phyloP scores from a whole-genome alignment of 2,888 invertebrate species.

The Meghimatium bilineatum region DNA sequence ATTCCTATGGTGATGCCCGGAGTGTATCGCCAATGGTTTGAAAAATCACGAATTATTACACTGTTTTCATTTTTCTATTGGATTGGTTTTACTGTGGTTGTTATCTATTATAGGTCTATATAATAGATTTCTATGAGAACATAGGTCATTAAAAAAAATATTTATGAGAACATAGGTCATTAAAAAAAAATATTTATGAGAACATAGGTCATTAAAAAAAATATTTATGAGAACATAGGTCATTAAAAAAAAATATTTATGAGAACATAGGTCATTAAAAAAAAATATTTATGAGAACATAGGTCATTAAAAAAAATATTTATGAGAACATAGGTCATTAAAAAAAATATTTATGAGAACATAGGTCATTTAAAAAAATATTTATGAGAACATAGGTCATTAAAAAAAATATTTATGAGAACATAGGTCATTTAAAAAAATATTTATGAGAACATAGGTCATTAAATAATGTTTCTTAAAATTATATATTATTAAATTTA shows the following conservation, averaged over 20 bases:
- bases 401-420: background rate
- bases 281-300: background rate
- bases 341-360: background rate
- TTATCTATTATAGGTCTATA: too few relatives aligned
- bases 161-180: background rate
- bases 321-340: background rate
- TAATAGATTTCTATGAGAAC: background rate
- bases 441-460: background rate
- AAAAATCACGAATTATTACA: too few relatives aligned
- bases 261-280: too few relatives aligned
- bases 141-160: too few relatives aligned
- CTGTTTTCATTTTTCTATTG: too few relatives aligned
- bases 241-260: background rate
- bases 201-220: background rate
- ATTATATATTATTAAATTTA: background rate
- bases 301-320: background rate
- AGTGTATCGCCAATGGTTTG: too few relatives aligned
- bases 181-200: background rate
- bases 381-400: background rate
- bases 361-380: background rate
- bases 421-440: background rate
- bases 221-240: background rate
- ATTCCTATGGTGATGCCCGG: too few relatives aligned
- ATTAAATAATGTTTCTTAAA: too few relatives aligned
- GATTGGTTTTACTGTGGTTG: too few relatives aligned